Percentiles rank a stretch among this genome's conserved stretches.
These are phyloP conservation scores for Scomber colias DNA, from an alignment of 2,113 vertebrate species.

Conservation along the genomic window DNA sequence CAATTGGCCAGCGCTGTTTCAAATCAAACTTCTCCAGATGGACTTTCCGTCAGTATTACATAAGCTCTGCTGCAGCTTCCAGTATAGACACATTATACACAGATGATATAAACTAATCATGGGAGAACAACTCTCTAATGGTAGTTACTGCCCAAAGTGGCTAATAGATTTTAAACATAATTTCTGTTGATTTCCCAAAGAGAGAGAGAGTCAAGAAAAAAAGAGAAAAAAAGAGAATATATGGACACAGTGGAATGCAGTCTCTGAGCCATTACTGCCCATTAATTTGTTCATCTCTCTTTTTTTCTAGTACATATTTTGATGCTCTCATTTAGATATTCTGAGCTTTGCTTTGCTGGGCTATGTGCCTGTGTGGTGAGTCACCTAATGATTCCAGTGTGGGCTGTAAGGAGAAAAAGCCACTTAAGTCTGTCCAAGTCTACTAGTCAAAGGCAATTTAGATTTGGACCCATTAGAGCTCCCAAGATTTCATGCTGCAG, in stretches of 20 bases:
- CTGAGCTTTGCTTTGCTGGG: constrained; percentile 59
- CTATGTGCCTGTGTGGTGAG: constrained; percentile 63
- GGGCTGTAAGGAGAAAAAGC: constrained; percentile 62
- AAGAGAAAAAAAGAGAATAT: neutral
- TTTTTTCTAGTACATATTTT: constrained; percentile 58
- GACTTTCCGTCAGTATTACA: constrained; percentile 29
- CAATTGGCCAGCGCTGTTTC: constrained; percentile 28
- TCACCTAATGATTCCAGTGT: constrained; percentile 75
- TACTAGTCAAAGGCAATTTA: constrained; percentile 44
- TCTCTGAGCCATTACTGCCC: constrained; percentile 54
- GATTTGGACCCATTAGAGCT: constrained; percentile 48
- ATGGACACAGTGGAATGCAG: neutral
- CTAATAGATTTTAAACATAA: constrained; percentile 24
- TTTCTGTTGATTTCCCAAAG: constrained; percentile 40
- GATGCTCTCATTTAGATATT: constrained; percentile 66
- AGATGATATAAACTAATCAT: constrained; percentile 28
- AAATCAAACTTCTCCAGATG: constrained; percentile 45
- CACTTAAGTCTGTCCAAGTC: constrained; percentile 59
- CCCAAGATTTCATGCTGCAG: constrained; percentile 16
- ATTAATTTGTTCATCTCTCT: constrained; percentile 59
- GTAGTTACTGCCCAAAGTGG: neutral
- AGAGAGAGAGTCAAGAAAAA: constrained; percentile 6
- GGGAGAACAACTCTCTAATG: constrained; percentile 7
- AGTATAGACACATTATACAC: constrained; percentile 33
- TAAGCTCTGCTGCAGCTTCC: constrained; percentile 17